Base-by-base conservation (phyloP, 2,113 vertebrate species). In the Platichthys stellatus region DNA sequence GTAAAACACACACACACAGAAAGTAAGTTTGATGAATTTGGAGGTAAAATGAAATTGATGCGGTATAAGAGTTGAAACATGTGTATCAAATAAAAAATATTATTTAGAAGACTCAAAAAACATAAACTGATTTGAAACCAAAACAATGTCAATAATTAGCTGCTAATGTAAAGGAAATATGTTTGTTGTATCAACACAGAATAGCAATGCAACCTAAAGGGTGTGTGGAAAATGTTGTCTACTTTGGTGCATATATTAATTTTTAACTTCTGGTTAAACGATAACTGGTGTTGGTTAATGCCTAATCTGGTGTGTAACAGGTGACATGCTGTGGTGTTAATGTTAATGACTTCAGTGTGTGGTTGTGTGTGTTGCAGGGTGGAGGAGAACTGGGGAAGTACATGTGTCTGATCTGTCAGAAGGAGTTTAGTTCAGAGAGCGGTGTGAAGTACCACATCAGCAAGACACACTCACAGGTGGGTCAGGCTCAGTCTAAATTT, bases 391-490 rank as follows among this genome's bases (percentile, higher is more conserved):
- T 96, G 79, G 97, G 97, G 20, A 99, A 99, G 91, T 99, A 99
- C 83, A 93, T 92, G 53, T 99, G 98, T 87, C 92, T 99, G 57
- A 95, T 99, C 88, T 99, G 97, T 88, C 96, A 98, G 86, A 99
- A 99, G 91, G 97, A 98, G 91, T 99, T 99, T 88, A 97, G 96
- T 94, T 99, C 97, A 0, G 98, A 99, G 87, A 99, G 97, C 0
- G 98, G 98, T 0, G 98, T 99, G 70, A 99, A 99, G 86, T 99
- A 99, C 91, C 97, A 99, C 93, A 99, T 99, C 88, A 96, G 96
- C 90, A 99, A 99, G 93, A 96, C 97, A 77, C 98, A 99, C 59
- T 95, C 97, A 0, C 97, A 98, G 97, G 98, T 99, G 91, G 91
- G 95, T 88, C 47, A 58, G 5, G 67, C 47, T 80, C 43, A 17